Evolutionary conservation across 2,888 invertebrate species (phyloP), one percentile per base, ranked within the genome.

Genomic region (Chromoteleia sp.): DNA sequence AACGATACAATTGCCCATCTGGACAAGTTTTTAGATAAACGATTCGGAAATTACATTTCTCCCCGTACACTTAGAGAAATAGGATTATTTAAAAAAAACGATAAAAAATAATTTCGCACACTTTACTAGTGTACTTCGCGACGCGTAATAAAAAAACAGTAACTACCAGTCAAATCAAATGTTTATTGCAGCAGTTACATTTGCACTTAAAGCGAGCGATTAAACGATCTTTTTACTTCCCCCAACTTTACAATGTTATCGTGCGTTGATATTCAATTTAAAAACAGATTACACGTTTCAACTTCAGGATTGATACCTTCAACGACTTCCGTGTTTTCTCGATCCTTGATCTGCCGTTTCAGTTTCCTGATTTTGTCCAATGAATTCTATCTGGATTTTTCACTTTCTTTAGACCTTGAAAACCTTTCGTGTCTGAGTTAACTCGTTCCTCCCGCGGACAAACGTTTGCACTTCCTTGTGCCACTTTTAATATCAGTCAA

Each of bases 361-460:
- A 54, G 19, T 67, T 54, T 67, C 67, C 21, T 48, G 45, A 45
- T 25, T 58, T 70, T 48, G 14, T 45, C 36, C 68, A 39, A 65
- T 80, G 68, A 65, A 67, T 52, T 48, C 43, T 21, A 68, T 56
- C 71, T 58, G 48, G 36, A 56, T 48, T 70, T 63, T 70, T 70
- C 73, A 75, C 78, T 75, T 75, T 75, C 65, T 78, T 78, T 41
- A 33, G 43, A 65, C 78, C 78, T 78, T 71, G 78, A 71, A 65
- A 48, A 71, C 45, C 50, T 56, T 70, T 65, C 63, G 15, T 59
- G 71, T 56, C 33, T 21, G 36, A 54, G 21, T 52, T 33, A 50
- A 61, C n/a, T 54, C 45, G 39, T 58, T 75, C 65, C 45, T 58
- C 19, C 43, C 33, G 54, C 8, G 36, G 15, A 58, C 50, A 2